Base-by-base conservation (phyloP, 2,113 vertebrate species). In the Symphodus melops region DNA sequence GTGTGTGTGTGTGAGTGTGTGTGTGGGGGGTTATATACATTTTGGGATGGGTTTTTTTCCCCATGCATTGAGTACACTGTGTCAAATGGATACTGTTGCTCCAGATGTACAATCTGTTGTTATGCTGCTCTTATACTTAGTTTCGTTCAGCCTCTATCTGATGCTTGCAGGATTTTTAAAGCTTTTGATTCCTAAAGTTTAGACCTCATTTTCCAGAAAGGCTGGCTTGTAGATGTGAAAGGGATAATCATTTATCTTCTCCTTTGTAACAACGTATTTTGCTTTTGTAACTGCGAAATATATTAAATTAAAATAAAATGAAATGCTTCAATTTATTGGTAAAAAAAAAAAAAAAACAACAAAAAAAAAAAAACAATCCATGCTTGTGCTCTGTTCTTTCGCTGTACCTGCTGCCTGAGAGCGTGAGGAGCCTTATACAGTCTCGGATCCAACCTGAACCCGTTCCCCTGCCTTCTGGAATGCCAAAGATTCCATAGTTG, bases 401-500 rank as follows among this genome's bases (percentile, higher is more conserved):
- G 20, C 33, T 65, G 28, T 56, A 63, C 5, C 16, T 70, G 73
- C 16, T 70, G 74, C 55, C 61, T 73, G 55, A 55, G 19, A 67
- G 51, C 3, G 3, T 65, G 37, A 20, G 55, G 39, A 72, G 68
- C 17, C 12, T 49, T 74, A 46, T 8, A 23, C 42, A 69, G 68
- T 67, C 56, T 63, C 28, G 59, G 66, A 83, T 84, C 78, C 52
- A 23, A 80, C 39, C 23, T 80, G 55, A 87, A 79, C 79, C 61
- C 58, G 54, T 67, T 80, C 68, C 72, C 73, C 71, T 71, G 21
- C 20, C 28, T 68, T 59, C 21, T 79, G 84, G 82, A 89, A 90
- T 89, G 77, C 37, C 60, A 88, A 80, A 85, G 58, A 88, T 86
- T 77, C 75, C 57, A 37, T 59, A 19, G 57, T 48, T 23, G 60